A percentile compares a stretch with the other conserved stretches of the same genome.
phyloP scores from a whole-genome alignment of 2,888 invertebrate genomes.

The Eudemis profundana region DNA sequence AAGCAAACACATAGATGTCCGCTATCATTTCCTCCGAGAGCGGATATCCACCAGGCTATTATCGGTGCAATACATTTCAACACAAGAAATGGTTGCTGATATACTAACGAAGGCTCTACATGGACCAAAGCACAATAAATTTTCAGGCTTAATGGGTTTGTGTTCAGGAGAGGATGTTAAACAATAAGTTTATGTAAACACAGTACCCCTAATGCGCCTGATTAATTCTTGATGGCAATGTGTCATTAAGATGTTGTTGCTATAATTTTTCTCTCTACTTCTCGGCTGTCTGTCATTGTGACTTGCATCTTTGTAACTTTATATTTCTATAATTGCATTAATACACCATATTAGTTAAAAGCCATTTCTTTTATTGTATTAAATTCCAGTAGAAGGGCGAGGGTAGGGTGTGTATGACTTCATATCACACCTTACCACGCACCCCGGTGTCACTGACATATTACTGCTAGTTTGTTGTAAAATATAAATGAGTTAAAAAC shows the following conservation, averaged over 20 bases:
- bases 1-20: neutral
- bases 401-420: slow-evolving; percentile 46
- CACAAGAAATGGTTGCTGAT: neutral
- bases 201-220: no score
- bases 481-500: slow-evolving; percentile 29
- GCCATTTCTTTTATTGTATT: neutral
- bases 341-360: no score
- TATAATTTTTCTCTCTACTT: no score
- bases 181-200: no score
- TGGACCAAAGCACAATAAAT: neutral
- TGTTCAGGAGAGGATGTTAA: neutral
- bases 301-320: no score
- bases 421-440: slow-evolving; percentile 45
- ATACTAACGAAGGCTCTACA: neutral
- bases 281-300: no score
- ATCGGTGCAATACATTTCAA: neutral
- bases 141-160: neutral
- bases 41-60: neutral
- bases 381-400: slow-evolving; percentile 41
- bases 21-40: neutral
- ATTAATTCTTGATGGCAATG: no score
- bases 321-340: no score
- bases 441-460: slow-evolving; percentile 42
- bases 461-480: slow-evolving; percentile 27
- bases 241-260: no score